Conservation (phyloP, 1,140 invertebrate species). For the Drosophila yakuba region DNA sequence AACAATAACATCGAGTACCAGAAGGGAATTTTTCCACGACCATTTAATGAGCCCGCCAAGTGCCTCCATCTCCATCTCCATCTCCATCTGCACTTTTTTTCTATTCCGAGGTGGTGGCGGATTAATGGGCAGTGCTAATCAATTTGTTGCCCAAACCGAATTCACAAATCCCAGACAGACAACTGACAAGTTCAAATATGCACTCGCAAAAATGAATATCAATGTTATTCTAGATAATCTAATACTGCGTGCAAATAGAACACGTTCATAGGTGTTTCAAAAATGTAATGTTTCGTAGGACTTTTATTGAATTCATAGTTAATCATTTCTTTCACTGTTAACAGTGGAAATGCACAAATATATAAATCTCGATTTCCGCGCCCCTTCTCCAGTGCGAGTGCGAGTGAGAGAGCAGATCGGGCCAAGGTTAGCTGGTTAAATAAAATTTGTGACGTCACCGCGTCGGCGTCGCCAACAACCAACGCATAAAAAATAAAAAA, state of each 20-base stretch:
- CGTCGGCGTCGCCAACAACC: slow-evolving; percentile 20
- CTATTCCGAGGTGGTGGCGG: not conserved
- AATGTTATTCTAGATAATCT: no score
- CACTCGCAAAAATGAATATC: not conserved
- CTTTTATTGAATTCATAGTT: not conserved
- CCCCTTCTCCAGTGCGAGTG: not conserved
- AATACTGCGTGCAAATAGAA: no score
- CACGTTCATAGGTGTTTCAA: no score
- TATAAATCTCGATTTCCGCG: slow-evolving; percentile 18
- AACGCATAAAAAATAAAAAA: slow-evolving; percentile 24
- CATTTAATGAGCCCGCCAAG: slow-evolving; percentile 60
- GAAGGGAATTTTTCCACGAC: slow-evolving; percentile 45
- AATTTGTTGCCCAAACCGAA: not conserved
- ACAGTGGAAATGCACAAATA: not conserved
- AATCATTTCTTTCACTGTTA: not conserved
- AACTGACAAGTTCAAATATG: slow-evolving; percentile 9
- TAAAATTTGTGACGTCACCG: slow-evolving; percentile 25
- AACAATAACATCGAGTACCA: slow-evolving; percentile 22
- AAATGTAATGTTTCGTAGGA: no score
- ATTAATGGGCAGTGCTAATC: not conserved
- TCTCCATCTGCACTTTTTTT: not conserved
- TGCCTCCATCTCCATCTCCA: not conserved
- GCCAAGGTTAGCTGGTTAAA: slow-evolving; percentile 31
- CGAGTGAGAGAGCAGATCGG: slow-evolving; percentile 4
- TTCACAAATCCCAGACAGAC: not conserved